Evolutionary conservation across 1,140 invertebrate genomes (phyloP), one percentile per base, ranked within the genome.

Genomic region (Tribolium madens): DNA sequence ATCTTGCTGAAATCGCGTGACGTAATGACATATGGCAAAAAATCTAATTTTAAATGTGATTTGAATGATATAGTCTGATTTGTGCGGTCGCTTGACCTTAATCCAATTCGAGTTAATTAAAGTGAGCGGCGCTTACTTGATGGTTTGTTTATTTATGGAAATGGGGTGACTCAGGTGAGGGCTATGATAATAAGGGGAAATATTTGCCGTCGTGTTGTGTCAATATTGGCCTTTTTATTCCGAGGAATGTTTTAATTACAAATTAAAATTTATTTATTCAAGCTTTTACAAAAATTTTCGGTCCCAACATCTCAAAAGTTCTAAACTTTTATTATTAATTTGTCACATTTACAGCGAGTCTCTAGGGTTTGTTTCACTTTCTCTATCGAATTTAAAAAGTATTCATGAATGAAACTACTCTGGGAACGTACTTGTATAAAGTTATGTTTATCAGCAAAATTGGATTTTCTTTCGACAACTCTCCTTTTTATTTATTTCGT

Each of bases 1-100:
- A 64, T 64, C 57, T 64, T 9, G 21, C 57, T 33, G 57, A 64
- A 64, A 64, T 33, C 36, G 57, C 57, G 57, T 64, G 57, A 36
- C 57, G 13, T 64, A 13, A 64, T 64, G 57, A 31, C 57, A 64
- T 9, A 2, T 12, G 3, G 21, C 26, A 7, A 14, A 64, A 64
- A 64, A 64, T 31, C 12, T 64, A 64, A 31, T 64, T 64, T 31
- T 9, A 14, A 31, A 64, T 64, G 13, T 36, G 36, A 42, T 42
- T 9, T 7, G 33, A 36, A 36, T 36, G 10, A 36, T 36, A 21
- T 4, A 26, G 21, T 5, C n/a, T 9, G 36, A 42, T 42, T 42
- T 42, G 21, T 26, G 21, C 26, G 26, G 6, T 31, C n/a, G n/a
- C n/a, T 42, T 42, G 36, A 50, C 12, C 48, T 9, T 50, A 50